Conservation (phyloP, 2,888 invertebrate species). For the Macropis europaea region DNA sequence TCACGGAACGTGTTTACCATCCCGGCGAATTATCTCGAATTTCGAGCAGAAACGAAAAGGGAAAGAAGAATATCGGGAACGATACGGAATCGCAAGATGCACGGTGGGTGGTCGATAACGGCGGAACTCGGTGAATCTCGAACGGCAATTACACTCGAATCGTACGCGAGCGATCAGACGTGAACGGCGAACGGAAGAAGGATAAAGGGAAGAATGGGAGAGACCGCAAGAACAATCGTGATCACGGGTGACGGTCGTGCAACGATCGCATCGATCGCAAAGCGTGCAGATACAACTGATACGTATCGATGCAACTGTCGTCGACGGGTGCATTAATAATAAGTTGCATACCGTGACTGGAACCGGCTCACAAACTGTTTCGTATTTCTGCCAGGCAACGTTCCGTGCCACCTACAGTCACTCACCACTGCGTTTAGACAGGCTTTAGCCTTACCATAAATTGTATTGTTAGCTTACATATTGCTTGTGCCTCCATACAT, state of each 20-base stretch:
- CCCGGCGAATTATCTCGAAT: neutral
- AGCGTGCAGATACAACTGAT: neutral
- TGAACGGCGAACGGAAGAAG: neutral
- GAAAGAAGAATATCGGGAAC: neutral
- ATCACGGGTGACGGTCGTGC: constrained; percentile 4
- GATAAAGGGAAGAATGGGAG: too few species aligned
- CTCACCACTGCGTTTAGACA: too few species aligned
- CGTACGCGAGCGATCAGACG: neutral
- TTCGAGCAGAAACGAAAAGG: neutral
- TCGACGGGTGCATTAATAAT: too few species aligned
- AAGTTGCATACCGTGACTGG: constrained; percentile 1
- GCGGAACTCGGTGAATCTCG: neutral
- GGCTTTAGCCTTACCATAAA: too few species aligned
- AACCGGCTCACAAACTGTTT: constrained; percentile 21
- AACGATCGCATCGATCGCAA: constrained; percentile 4
- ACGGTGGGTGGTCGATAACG: neutral
- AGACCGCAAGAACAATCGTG: constrained; percentile 1
- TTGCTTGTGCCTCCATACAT: too few species aligned
- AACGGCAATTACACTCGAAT: neutral
- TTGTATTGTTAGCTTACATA: too few species aligned
- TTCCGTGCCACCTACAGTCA: too few species aligned
- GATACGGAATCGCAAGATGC: neutral
- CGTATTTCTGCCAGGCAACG: neutral
- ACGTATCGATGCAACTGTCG: constrained; percentile 17
- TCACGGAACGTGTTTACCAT: constrained; percentile 2